Evolutionary conservation across 1,140 invertebrate genomes (phyloP).

Genomic region (Hetaerina americana): DNA sequence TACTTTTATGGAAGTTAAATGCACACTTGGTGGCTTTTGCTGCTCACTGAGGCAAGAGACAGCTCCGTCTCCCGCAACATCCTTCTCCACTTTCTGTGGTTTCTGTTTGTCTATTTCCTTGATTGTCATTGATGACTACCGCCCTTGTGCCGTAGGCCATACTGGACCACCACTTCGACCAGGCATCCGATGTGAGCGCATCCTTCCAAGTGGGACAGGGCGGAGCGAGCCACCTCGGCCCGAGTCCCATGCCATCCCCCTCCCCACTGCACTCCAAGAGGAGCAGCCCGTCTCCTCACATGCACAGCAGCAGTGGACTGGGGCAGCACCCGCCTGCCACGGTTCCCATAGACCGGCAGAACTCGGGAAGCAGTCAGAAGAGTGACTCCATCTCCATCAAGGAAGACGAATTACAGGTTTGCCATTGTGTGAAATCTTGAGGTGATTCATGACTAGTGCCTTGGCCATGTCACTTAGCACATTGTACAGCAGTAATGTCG

Average conservation of each 20-base stretch:
- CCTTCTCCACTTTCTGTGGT: no score
- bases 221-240: background rate
- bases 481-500: no score
- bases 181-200: background rate
- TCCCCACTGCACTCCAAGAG: background rate
- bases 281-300: background rate
- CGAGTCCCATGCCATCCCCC: background rate
- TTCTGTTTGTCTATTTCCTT: no score
- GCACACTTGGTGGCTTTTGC: no score
- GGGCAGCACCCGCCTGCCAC: constrained; percentile 23
- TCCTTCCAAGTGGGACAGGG: background rate
- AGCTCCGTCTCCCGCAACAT: no score
- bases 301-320: background rate
- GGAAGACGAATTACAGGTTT: background rate
- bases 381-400: constrained; percentile 25
- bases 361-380: constrained; percentile 42
- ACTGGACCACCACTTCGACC: constrained; percentile 24
- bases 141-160: no score
- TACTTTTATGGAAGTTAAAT: no score
- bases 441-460: no score
- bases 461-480: no score
- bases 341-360: constrained; percentile 33
- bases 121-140: no score
- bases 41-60: no score
- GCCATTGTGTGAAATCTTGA: no score